These are phyloP conservation scores for Gadopsis bispinosus DNA, from an alignment of 2,797 vertebrate species.

Conservation along the genomic window DNA sequence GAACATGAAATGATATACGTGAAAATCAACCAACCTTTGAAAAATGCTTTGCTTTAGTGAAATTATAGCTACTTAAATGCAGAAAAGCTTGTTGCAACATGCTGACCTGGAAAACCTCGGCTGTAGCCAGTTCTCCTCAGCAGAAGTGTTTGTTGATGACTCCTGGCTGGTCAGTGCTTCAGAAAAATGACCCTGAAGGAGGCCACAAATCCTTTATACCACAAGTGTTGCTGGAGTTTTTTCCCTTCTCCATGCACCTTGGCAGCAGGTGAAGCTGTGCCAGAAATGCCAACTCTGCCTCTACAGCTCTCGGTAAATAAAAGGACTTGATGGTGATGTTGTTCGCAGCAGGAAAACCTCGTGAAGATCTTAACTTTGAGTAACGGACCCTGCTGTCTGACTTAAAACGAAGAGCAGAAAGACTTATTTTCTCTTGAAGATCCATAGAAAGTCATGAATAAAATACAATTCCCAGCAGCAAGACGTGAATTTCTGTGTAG, in stretches of 20 bases:
- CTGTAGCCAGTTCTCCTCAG: neutral
- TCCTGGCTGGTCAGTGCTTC: neutral
- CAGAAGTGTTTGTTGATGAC: neutral
- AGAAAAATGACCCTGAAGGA: neutral
- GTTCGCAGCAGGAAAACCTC: conserved; percentile 38
- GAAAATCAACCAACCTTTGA: neutral
- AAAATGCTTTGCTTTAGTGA: too few species aligned
- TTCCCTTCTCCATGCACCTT: too few species aligned
- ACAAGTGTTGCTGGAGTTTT: too few species aligned
- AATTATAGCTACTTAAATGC: neutral
- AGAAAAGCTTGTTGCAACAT: neutral
- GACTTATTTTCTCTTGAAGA: neutral
- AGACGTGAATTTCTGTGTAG: neutral
- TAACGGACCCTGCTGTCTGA: neutral
- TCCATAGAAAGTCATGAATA: conserved; percentile 12
- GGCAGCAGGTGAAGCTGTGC: too few species aligned
- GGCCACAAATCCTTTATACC: too few species aligned
- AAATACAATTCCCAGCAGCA: neutral
- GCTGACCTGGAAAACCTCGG: neutral
- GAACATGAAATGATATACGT: neutral
- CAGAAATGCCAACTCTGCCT: too few species aligned
- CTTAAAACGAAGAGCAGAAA: neutral
- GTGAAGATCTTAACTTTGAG: conserved; percentile 9
- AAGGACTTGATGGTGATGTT: conserved; percentile 12
- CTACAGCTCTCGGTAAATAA: neutral